Evolutionary conservation across 2,113 vertebrate genomes (phyloP).

Genomic region (Zonotrichia leucophrys): DNA sequence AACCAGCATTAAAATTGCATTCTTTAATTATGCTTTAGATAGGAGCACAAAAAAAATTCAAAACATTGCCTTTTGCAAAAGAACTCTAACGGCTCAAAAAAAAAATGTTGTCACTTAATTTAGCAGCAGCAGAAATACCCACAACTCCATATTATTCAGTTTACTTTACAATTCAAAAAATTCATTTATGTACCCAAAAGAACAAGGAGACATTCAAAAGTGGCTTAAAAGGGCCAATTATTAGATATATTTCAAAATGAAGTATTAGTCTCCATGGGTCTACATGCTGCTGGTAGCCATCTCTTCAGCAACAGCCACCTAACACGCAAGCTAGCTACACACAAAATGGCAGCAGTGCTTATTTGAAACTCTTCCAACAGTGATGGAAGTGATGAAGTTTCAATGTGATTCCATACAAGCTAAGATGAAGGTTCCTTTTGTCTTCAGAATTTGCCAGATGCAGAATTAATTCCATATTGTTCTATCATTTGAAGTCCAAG

Average conservation of each 20-base stretch:
- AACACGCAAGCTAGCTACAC: not conserved
- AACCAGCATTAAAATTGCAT: not conserved
- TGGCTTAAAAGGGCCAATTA: not conserved
- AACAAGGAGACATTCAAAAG: not conserved
- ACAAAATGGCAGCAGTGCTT: not conserved
- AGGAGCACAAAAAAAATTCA: not conserved
- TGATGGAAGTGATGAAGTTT: not conserved
- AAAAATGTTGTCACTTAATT: not conserved
- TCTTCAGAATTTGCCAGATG: not conserved
- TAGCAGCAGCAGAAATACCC: not conserved
- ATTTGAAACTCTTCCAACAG: not conserved
- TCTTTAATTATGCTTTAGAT: not conserved
- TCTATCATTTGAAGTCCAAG: not conserved
- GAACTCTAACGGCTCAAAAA: not conserved
- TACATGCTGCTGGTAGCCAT: not conserved
- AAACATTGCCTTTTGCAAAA: not conserved
- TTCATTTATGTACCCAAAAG: not conserved
- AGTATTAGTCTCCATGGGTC: not conserved
- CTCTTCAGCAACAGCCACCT: not conserved
- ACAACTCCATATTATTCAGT: not conserved
- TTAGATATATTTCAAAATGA: not conserved
- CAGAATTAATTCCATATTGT: not conserved
- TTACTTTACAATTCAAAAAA: not conserved
- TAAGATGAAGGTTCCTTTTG: not conserved
- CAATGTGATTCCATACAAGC: not conserved